Base-by-base conservation (phyloP, 1,140 invertebrate genomes). In the Heliconius hewitsoni region DNA sequence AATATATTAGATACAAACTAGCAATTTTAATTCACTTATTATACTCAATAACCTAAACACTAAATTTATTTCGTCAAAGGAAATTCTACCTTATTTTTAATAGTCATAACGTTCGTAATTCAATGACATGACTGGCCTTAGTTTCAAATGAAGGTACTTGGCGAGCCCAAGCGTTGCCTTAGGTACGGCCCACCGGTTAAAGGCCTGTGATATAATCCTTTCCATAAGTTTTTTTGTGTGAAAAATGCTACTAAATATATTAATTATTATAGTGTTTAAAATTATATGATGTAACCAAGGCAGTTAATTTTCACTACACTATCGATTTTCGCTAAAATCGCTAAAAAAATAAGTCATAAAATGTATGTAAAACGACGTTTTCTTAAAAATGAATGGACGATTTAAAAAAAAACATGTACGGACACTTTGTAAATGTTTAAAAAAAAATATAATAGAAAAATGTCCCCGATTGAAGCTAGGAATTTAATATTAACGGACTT, bases 161-260 rank as follows among this genome's bases (percentile, higher is more conserved):
- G 71, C 50, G 77, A 79, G 72, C 27, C 72, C 72, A 73, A 73
- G 72, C 72, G n/a, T 73, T 73, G 72, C 72, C 72, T 73, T 73
- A 73, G 50, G 23, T 73, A 50, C 27, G 50, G 50, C 72, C 72
- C 72, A 73, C 72, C 72, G 72, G 72, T 73, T 16, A 50, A 50
- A 46, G 39, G 72, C 72, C 72, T 73, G 72, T 73, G 72, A 73
- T 73, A 73, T 27, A 66, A 66, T 66, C 11, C 60, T 30, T 66
- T 66, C 23, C 60, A 60, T 30, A 66, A 4, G 11, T 66, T 13
- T 66, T 23, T 27, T 27, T 66, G 60, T 66, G 60, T 27, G 27
- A 66, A 66, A 23, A 66, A 66, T 66, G 60, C 60, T 66, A 46
- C 16, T 46, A 66, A 30, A 66, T 27, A 0, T 66, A 27, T 23